Base-by-base conservation (phyloP, 2,888 invertebrate species). In the Oligia fasciuncula region DNA sequence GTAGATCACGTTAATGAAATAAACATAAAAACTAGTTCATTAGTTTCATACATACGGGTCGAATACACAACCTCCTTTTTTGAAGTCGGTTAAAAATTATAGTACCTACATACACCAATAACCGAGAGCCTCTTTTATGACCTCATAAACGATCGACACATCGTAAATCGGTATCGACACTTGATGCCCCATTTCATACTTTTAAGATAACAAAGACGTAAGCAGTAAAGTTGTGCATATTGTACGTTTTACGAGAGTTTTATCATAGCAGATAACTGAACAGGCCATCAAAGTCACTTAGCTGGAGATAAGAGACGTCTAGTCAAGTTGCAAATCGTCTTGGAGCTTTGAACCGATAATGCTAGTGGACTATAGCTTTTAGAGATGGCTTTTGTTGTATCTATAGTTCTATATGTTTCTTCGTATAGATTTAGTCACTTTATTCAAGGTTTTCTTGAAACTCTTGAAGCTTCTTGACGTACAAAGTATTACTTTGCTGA, bases 131-230 rank as follows among this genome's bases (percentile, higher is more conserved):
- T 72, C 76, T 89, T 88, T 89, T 89, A 88, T 88, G 87, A 73
- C 54, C 87, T 87, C 88, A 87, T 88, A 88, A 88, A 88, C 81
- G 85, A 80, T 83, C 81, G 81, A 80, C 87, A 85, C 90, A 63
- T 88, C 88, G 87, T 88, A 90, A 88, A 90, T 88, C 80, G 74
- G 69, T 80, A 90, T 88, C 81, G 89, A 85, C 76, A 81, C 87
- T 90, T 79, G 83, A 85, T 87, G 87, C 84, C 76, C 85, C 85
- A 85, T 89, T 90, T 88, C 87, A 87, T 85, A 88, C 90, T 87
- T 88, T 88, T 87, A 90, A 87, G 90, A 90, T 88, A 88, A 88
- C 87, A 85, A 90, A 90, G 88, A 85, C 85, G 76, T 88, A 79
- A 76, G 77, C 85, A 81, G 79, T 89, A 90, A 88, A 90, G 66